Percentiles rank a stretch among this genome's conserved stretches.
Conservation (phyloP, 92 coral and sea anemone genomes). For the Zoanthus solanderi region DNA sequence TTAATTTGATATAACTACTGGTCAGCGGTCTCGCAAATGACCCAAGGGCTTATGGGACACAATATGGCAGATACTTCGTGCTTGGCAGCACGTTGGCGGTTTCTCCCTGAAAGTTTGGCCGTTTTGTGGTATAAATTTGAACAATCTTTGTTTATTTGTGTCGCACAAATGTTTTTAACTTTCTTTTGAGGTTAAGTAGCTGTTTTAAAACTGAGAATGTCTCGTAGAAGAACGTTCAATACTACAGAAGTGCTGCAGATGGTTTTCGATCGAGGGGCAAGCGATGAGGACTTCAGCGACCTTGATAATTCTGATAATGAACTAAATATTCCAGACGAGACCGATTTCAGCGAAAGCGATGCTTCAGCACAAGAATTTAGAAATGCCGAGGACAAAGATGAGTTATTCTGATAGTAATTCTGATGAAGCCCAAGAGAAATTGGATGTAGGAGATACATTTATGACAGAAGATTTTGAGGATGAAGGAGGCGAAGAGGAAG, state of each 20-base stretch:
- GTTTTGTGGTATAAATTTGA: conserved; percentile 10
- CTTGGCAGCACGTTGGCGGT: neutral
- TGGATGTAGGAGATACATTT: too few species aligned
- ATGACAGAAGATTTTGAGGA: too few species aligned
- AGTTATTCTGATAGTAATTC: too few species aligned
- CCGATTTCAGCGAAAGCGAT: conserved; percentile 6
- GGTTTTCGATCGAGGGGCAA: neutral
- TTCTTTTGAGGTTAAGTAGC: conserved; percentile 2
- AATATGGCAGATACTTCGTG: neutral
- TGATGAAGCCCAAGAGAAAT: too few species aligned
- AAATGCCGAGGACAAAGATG: too few species aligned
- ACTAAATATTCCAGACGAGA: conserved; percentile 5
- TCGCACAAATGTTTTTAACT: conserved; percentile 11
- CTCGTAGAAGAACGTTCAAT: conserved; percentile 5
- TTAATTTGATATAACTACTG: neutral
- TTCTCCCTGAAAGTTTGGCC: conserved; percentile 15
- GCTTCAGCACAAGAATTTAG: neutral
- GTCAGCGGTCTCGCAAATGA: neutral
- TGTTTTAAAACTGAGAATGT: conserved; percentile 5
- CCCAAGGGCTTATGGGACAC: neutral
- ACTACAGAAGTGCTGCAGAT: conserved; percentile 5
- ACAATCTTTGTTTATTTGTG: conserved; percentile 17
- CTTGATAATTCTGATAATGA: conserved; percentile 1
- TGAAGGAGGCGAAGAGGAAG: too few species aligned
- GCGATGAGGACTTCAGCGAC: conserved; percentile 4